Conservation (phyloP, 2,888 invertebrate genomes). For the Terebella lapidaria region DNA sequence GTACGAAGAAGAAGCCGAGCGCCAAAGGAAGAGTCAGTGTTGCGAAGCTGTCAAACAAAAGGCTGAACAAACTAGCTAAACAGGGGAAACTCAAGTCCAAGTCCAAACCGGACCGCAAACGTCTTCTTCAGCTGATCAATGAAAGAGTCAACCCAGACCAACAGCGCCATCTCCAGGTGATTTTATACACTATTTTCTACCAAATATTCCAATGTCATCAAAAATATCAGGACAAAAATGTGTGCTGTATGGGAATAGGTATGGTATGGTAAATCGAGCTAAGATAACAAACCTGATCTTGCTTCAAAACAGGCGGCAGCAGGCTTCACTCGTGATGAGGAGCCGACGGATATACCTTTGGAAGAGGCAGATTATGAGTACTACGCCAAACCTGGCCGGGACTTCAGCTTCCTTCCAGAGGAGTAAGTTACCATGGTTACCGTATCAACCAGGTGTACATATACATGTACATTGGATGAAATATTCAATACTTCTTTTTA, state of each 20-base stretch:
- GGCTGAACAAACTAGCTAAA: not conserved
- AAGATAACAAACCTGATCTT: not conserved
- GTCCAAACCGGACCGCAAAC: not conserved
- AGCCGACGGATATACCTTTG: slow-evolving; percentile 24
- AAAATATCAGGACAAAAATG: too few relatives aligned
- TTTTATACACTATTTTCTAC: too few relatives aligned
- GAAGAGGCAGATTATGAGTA: slow-evolving; percentile 32
- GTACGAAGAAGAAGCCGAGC: not conserved
- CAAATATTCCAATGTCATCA: too few relatives aligned
- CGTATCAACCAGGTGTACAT: too few relatives aligned
- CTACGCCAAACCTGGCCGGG: slow-evolving; percentile 25
- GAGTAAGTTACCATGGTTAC: too few relatives aligned
- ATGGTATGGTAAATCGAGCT: not conserved
- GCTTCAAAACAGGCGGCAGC: not conserved
- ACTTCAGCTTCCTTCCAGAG: slow-evolving; percentile 24
- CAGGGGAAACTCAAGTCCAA: not conserved
- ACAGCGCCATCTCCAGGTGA: not conserved
- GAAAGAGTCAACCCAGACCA: not conserved
- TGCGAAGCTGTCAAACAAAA: not conserved
- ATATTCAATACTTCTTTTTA: too few relatives aligned
- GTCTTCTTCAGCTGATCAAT: not conserved
- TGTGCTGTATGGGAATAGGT: not conserved
- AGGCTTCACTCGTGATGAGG: too few relatives aligned
- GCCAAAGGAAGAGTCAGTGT: not conserved
- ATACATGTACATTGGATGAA: too few relatives aligned